phyloP scores from a whole-genome alignment of 2,888 invertebrate species.

The Cerastis leucographa region DNA sequence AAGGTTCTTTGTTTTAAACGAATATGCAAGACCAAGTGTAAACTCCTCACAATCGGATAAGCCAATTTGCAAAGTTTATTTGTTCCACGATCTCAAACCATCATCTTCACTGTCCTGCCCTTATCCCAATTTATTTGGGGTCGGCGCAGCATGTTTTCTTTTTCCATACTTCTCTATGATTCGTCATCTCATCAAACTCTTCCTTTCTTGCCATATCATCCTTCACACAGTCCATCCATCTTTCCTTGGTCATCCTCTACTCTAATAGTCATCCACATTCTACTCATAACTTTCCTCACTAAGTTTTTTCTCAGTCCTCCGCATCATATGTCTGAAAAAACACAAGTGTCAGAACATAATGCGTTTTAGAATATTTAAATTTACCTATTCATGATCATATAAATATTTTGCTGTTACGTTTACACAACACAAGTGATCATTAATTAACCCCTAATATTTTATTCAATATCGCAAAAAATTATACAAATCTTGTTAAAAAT shows the following conservation, averaged over 20 bases:
- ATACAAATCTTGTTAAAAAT: neutral
- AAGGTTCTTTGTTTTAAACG: neutral
- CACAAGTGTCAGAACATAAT: neutral
- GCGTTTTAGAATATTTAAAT: neutral
- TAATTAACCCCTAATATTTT: constrained; percentile 5
- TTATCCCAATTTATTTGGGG: neutral
- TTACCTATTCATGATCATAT: neutral
- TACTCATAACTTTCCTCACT: neutral
- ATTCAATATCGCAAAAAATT: neutral
- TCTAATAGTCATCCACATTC: neutral
- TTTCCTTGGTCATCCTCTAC: neutral
- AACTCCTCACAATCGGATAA: neutral
- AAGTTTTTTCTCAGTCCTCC: neutral
- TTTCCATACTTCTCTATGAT: neutral
- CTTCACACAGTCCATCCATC: neutral
- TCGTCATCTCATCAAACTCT: neutral
- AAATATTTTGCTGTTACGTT: neutral
- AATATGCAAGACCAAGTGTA: neutral
- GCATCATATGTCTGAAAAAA: neutral
- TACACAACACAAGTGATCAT: neutral
- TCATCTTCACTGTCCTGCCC: neutral
- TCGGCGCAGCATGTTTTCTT: neutral
- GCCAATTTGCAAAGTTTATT: neutral
- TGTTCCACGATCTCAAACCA: neutral
- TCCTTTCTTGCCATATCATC: neutral